Evolutionary conservation across 2,113 vertebrate species (phyloP).

Genomic region (Gulo gulo): DNA sequence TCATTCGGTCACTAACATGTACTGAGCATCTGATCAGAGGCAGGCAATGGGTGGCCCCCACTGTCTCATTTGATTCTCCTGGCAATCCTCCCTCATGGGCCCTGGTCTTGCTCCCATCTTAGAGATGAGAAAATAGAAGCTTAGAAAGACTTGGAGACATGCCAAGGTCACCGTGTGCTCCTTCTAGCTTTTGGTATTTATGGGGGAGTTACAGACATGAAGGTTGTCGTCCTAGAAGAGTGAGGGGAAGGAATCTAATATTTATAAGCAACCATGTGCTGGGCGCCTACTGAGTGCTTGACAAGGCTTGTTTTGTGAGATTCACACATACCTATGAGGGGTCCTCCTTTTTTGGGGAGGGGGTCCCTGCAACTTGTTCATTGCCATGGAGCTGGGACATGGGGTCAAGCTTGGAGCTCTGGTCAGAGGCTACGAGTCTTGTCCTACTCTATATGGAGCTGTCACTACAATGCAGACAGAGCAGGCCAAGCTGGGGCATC

Average conservation of each 20-base stretch:
- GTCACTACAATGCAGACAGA: neutral
- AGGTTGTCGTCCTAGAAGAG: neutral
- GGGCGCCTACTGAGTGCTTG: neutral
- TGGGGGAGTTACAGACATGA: neutral
- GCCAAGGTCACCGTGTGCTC: neutral
- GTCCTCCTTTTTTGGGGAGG: neutral
- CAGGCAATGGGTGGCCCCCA: neutral
- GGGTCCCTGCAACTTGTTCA: neutral
- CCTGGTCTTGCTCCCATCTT: neutral
- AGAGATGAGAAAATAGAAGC: conserved; percentile 17
- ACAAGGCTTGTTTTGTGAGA: neutral
- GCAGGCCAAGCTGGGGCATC: neutral
- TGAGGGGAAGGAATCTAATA: neutral
- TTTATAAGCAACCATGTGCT: neutral
- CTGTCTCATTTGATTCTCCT: neutral
- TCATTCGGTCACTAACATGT: neutral
- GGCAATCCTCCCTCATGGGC: neutral
- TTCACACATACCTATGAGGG: neutral
- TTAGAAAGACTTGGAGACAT: neutral
- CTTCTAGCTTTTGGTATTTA: neutral
- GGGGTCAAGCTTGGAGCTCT: neutral
- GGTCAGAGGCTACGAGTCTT: no score
- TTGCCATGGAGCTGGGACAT: neutral
- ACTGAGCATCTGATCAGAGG: neutral
- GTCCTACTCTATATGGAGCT: neutral